These are phyloP conservation scores for Bradysia coprophila DNA, from an alignment of 1,140 invertebrate species.

Conservation along the genomic window DNA sequence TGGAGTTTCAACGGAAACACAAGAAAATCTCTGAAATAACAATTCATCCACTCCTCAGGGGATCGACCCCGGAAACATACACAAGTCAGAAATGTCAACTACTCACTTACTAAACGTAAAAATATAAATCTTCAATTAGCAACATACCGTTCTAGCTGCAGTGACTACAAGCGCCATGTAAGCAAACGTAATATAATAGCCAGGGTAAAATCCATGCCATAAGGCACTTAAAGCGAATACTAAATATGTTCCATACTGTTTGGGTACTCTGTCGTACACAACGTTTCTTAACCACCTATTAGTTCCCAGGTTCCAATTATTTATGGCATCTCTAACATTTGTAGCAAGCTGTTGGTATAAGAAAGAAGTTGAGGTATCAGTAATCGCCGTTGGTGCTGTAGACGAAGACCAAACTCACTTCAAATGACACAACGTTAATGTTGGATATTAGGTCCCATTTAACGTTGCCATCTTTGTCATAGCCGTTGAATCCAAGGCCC, in stretches of 20 bases:
- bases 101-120: too few species aligned
- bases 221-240: conserved; percentile 81
- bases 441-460: conserved; percentile 84
- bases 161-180: conserved; percentile 73
- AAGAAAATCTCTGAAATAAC: too few species aligned
- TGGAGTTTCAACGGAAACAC: too few species aligned
- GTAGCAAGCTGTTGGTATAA: conserved; percentile 37
- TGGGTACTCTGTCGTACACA: conserved; percentile 63
- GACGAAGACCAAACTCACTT: conserved; percentile 60
- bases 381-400: too few species aligned
- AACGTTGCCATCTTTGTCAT: conserved; percentile 43
- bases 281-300: conserved; percentile 74
- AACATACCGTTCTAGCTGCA: conserved; percentile 54
- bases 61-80: too few species aligned
- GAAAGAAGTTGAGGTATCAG: neutral
- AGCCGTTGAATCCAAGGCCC: conserved; percentile 81
- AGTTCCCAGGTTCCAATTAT: conserved; percentile 83
- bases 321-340: conserved; percentile 63
- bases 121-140: neutral
- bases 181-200: conserved; percentile 91
- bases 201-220: conserved; percentile 96
- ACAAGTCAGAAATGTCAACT: too few species aligned
- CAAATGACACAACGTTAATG: conserved; percentile 73
- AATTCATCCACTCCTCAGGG: too few species aligned
- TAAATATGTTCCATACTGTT: conserved; percentile 37